These are phyloP conservation scores for Drosophila anceps DNA, from an alignment of 2,888 invertebrate species.

Conservation along the genomic window DNA sequence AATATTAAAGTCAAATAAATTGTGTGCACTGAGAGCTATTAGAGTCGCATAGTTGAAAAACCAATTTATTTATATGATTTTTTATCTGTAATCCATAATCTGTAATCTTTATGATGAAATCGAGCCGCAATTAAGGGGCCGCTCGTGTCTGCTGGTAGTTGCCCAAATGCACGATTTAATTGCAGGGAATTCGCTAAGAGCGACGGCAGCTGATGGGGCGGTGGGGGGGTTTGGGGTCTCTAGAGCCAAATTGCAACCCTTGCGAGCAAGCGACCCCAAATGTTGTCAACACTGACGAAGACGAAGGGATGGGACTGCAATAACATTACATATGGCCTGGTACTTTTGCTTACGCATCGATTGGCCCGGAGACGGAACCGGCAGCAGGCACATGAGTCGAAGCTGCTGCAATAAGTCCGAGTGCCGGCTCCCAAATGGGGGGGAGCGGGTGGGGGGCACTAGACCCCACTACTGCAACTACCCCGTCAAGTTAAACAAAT, in stretches of 20 bases:
- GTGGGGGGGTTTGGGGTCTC: conserved; percentile 5
- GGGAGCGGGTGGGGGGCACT: conserved; percentile 19
- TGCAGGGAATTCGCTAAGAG: conserved; percentile 65
- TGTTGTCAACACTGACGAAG: conserved; percentile 22
- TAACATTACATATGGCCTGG: conserved; percentile 59
- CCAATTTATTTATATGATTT: conserved; percentile 75
- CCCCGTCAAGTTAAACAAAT: conserved; percentile 55
- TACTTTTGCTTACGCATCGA: conserved; percentile 74
- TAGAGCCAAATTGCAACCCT: conserved; percentile 36
- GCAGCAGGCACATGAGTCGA: neutral
- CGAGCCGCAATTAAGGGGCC: conserved; percentile 68
- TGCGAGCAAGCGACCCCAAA: conserved; percentile 37
- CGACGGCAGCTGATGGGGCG: too few species aligned
- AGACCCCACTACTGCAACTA: conserved; percentile 35
- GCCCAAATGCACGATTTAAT: conserved; percentile 60
- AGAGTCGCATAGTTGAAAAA: conserved; percentile 45
- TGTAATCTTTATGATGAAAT: conserved; percentile 72
- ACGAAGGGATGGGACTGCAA: conserved; percentile 36
- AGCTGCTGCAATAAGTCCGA: conserved; percentile 49
- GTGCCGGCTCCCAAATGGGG: conserved; percentile 18
- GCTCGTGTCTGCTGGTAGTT: conserved; percentile 47
- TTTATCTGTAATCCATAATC: conserved; percentile 49
- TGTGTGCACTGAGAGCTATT: conserved; percentile 32
- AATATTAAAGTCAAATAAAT: conserved; percentile 61
- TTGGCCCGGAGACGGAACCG: conserved; percentile 41